Conservation (phyloP, 2,797 vertebrate species). For the Octomys mimax region DNA sequence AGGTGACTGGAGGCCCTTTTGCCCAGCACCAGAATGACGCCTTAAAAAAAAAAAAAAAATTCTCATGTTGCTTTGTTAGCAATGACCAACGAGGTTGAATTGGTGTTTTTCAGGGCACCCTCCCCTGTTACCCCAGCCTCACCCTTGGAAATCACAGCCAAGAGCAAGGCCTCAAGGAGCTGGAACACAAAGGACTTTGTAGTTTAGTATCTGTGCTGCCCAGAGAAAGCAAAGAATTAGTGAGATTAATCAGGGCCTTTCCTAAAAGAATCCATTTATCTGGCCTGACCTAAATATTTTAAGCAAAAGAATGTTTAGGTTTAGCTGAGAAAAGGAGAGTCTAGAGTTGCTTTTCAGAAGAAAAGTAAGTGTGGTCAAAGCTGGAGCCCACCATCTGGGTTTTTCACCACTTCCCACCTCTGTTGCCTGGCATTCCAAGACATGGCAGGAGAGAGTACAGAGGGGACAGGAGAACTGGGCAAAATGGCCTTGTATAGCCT, state of each 20-base stretch:
- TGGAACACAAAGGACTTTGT: slow-evolving; percentile 79
- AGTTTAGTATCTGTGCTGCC: slow-evolving; percentile 65
- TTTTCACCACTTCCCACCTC: background rate
- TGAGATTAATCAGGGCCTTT: slow-evolving; percentile 72
- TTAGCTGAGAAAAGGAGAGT: background rate
- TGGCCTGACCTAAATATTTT: slow-evolving; percentile 82
- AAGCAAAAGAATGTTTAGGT: slow-evolving; percentile 58
- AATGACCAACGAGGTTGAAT: background rate
- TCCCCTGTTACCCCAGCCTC: background rate
- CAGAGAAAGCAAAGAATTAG: slow-evolving; percentile 76
- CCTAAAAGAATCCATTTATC: slow-evolving; percentile 76
- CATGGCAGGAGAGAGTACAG: too few species aligned
- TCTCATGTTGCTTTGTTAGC: slow-evolving; percentile 2
- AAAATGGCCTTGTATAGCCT: background rate
- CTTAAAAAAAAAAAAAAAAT: slow-evolving; percentile 10
- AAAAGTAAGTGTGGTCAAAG: background rate
- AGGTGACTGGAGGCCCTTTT: too few species aligned
- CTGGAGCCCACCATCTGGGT: background rate
- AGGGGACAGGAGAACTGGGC: background rate
- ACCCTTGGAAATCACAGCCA: slow-evolving; percentile 35
- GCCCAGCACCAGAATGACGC: background rate
- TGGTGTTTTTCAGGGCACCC: slow-evolving; percentile 13
- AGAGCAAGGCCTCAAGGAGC: slow-evolving; percentile 30
- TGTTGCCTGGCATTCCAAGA: background rate
- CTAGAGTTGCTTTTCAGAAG: background rate